Evolutionary conservation across 2,888 invertebrate genomes (phyloP).

Genomic region (Chouioia cunea): DNA sequence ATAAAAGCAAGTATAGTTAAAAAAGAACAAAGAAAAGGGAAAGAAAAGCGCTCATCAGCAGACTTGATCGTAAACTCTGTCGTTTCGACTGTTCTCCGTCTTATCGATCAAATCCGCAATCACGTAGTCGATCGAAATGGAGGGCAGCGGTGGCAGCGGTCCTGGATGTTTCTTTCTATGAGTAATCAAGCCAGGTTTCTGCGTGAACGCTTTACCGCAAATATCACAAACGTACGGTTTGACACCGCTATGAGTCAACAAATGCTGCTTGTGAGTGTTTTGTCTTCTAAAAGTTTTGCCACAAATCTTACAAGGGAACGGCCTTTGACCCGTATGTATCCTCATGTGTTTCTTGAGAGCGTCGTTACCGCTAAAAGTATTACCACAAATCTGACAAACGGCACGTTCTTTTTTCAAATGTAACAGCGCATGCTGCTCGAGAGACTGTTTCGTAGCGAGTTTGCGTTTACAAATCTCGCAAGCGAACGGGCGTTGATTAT

Average conservation of each 20-base stretch:
- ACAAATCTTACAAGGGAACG: conserved; percentile 59
- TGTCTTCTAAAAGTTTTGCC: conserved; percentile 50
- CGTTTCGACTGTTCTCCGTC: too few relatives aligned
- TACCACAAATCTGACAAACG: conserved; percentile 52
- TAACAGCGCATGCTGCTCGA: conserved; percentile 49
- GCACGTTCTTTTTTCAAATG: conserved; percentile 44
- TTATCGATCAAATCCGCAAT: conserved; percentile 46
- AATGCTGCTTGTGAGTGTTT: conserved; percentile 51
- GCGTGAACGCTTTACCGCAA: conserved; percentile 53
- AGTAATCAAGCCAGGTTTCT: conserved; percentile 50
- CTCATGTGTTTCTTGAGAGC: conserved; percentile 59
- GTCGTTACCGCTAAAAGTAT: conserved; percentile 51
- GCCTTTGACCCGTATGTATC: conserved; percentile 59
- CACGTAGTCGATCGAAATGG: conserved; percentile 44
- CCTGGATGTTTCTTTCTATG: conserved; percentile 53
- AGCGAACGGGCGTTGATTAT: conserved; percentile 46
- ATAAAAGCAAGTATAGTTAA: too few relatives aligned
- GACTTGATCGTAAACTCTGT: too few relatives aligned
- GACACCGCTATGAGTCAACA: conserved; percentile 50
- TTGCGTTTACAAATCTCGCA: conserved; percentile 50
- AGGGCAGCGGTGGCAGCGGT: conserved; percentile 48
- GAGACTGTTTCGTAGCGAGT: conserved; percentile 46
- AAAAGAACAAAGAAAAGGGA: too few relatives aligned
- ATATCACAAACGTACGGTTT: conserved; percentile 51
- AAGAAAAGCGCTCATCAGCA: too few relatives aligned